Evolutionary conservation across 1,140 invertebrate species (phyloP).

Genomic region (Philotrypesis tridentata): DNA sequence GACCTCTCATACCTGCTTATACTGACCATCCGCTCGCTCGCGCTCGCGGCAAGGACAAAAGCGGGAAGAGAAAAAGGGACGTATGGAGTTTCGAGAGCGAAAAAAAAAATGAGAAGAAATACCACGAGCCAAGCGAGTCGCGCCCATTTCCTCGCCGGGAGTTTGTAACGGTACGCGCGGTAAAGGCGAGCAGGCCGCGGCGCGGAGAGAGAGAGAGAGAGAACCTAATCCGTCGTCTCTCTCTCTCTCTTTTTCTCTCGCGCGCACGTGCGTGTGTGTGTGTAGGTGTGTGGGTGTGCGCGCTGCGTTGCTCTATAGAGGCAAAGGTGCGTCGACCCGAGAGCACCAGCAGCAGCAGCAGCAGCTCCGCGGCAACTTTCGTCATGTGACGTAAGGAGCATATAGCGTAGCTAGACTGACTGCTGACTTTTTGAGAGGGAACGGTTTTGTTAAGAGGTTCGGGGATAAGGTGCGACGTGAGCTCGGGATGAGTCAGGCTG

Average conservation of each 20-base stretch:
- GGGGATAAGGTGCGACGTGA: neutral
- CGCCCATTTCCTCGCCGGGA: constrained; percentile 6
- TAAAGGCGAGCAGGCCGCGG: neutral
- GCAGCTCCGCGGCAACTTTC: neutral
- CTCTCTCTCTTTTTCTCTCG: too few species aligned
- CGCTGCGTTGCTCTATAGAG: neutral
- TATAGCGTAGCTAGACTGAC: neutral
- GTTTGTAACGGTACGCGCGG: constrained; percentile 20
- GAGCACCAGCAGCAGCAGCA: too few species aligned
- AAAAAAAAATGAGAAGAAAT: neutral
- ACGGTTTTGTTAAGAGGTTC: neutral
- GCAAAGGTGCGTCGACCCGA: constrained; percentile 14
- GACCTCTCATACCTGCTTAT: neutral
- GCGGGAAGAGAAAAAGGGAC: neutral
- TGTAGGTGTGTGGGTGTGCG: too few species aligned
- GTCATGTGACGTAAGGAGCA: neutral
- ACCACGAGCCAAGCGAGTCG: neutral
- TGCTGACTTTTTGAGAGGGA: neutral
- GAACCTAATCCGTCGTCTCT: constrained; percentile 4
- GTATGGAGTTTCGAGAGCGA: too few species aligned
- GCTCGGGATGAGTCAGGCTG: neutral
- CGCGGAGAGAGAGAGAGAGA: neutral
- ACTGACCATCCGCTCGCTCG: neutral
- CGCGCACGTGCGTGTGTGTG: neutral
- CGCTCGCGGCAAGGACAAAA: neutral